Percentiles rank a stretch among this genome's conserved stretches.
These are phyloP conservation scores for Strix aluco DNA, from an alignment of 2,113 vertebrate genomes.

Conservation along the genomic window DNA sequence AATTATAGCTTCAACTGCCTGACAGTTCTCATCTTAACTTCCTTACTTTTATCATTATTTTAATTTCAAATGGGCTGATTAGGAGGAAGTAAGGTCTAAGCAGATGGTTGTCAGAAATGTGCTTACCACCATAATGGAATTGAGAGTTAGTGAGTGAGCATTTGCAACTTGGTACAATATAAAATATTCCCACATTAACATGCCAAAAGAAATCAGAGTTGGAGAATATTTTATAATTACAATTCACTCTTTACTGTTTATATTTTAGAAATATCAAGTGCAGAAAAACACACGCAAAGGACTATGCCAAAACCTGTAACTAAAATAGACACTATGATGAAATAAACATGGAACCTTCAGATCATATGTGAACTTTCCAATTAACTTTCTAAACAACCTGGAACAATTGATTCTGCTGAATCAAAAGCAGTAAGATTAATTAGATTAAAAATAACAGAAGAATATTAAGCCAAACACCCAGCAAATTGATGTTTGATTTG, in stretches of 20 bases:
- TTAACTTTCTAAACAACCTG: conserved; percentile 22
- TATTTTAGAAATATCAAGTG: conserved; percentile 40
- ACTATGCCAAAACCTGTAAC: conserved; percentile 5
- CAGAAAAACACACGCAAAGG: conserved; percentile 20
- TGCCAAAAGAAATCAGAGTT: conserved; percentile 26
- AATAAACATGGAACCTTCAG: conserved; percentile 9
- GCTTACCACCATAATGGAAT: conserved; percentile 53
- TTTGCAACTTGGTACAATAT: conserved; percentile 8
- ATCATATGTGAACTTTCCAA: background rate
- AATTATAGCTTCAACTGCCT: conserved; percentile 7
- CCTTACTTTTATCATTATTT: conserved; percentile 62
- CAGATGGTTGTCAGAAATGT: conserved; percentile 69
- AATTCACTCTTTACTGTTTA: conserved; percentile 39
- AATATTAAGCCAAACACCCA: conserved; percentile 33
- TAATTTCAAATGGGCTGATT: conserved; percentile 59
- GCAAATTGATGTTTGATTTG: conserved; percentile 42
- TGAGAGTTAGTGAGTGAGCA: background rate
- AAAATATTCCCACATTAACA: conserved; percentile 45
- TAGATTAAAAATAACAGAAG: conserved; percentile 39
- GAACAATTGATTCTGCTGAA: conserved; percentile 35
- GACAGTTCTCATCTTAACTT: conserved; percentile 3
- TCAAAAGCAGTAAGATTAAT: conserved; percentile 45
- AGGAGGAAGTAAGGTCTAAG: conserved; percentile 50
- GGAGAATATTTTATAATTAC: conserved; percentile 11
- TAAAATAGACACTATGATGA: background rate